Conservation (phyloP, 2,113 vertebrate species). For the Prietella phreatophila region DNA sequence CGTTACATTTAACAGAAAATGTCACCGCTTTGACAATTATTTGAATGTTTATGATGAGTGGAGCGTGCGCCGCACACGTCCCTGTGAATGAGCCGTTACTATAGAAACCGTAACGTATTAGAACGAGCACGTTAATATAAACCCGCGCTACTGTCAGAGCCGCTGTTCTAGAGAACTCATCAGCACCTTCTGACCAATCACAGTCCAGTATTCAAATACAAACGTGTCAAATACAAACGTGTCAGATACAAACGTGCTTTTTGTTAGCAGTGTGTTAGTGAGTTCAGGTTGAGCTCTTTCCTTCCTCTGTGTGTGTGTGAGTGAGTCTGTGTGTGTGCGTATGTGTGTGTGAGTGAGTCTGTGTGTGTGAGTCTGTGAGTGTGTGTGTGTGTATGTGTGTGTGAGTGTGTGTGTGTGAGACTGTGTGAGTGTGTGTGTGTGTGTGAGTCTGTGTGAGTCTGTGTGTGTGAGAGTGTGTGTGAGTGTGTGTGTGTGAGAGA, state of each 20-base stretch:
- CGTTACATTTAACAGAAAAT: background rate
- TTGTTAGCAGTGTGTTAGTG: background rate
- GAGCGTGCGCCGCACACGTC: background rate
- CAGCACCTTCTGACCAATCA: background rate
- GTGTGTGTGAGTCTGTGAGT: background rate
- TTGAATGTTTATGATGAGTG: background rate
- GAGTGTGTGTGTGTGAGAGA: constrained; percentile 9
- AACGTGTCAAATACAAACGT: background rate
- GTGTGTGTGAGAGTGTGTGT: constrained; percentile 5
- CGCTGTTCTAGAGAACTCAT: background rate
- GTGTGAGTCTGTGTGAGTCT: background rate
- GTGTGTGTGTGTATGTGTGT: too few relatives aligned
- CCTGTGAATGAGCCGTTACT: background rate
- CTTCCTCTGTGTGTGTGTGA: constrained; percentile 1
- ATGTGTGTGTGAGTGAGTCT: constrained; percentile 8
- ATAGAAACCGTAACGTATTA: background rate
- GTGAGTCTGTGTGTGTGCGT: constrained; percentile 7
- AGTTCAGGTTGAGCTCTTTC: background rate
- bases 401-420: too few relatives aligned
- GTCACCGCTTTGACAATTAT: background rate
- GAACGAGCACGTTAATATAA: background rate
- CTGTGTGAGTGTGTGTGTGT: too few relatives aligned
- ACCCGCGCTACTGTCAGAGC: background rate
- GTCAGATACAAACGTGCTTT: background rate
- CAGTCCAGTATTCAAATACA: background rate